Evolutionary conservation across 2,888 invertebrate genomes (phyloP).

Genomic region (Polietes domitor): DNA sequence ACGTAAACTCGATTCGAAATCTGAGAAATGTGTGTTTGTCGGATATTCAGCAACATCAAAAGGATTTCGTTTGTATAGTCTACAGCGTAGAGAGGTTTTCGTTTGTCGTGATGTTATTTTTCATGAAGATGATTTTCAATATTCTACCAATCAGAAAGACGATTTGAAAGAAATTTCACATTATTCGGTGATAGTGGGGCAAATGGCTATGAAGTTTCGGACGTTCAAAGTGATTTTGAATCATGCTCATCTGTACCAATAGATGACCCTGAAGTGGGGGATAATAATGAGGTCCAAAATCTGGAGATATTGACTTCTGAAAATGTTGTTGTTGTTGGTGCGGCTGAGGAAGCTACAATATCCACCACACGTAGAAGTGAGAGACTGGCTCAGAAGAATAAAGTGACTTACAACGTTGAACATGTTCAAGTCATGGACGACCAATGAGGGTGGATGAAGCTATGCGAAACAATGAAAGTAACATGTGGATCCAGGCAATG

Average conservation of each 20-base stretch:
- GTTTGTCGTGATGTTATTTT: slow-evolving; percentile 64
- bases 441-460: slow-evolving; percentile 7
- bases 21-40: too few relatives aligned
- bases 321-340: too few relatives aligned
- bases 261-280: too few relatives aligned
- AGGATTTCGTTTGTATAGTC: too few relatives aligned
- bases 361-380: slow-evolving; percentile 23
- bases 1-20: too few relatives aligned
- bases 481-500: neutral
- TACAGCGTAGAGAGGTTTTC: too few relatives aligned
- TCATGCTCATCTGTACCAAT: slow-evolving; percentile 23
- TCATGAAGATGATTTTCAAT: slow-evolving; percentile 11
- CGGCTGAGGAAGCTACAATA: neutral
- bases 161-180: too few relatives aligned
- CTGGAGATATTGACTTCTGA: too few relatives aligned
- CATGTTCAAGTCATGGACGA: neutral
- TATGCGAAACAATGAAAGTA: neutral
- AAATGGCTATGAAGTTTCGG: too few relatives aligned
- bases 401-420: neutral
- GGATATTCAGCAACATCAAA: too few relatives aligned
- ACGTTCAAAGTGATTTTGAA: neutral
- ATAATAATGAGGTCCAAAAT: too few relatives aligned
- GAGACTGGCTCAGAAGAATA: neutral
- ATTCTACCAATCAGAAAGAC: neutral
- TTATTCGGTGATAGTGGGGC: too few relatives aligned